Base-by-base conservation (phyloP, 2,797 vertebrate species). In the Chanos chanos region DNA sequence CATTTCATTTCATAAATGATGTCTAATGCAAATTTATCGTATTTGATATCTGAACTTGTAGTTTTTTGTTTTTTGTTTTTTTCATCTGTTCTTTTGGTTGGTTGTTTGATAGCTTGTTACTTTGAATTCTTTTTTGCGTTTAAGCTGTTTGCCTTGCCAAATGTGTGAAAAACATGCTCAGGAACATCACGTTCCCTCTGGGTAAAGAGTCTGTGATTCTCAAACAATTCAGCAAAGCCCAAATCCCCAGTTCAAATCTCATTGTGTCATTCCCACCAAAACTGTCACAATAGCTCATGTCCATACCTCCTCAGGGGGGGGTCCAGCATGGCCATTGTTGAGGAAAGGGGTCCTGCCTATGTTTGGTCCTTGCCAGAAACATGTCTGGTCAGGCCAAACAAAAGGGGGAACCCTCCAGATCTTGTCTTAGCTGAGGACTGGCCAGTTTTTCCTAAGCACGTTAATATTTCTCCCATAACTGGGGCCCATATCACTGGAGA, bases 281-380 rank as follows among this genome's bases (percentile, higher is more conserved):
- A 87, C 87, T 90, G 89, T 90, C 89, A 89, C 86, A 87, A 88
- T 76, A 82, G 83, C 75, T 89, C 86, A 87, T 75, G 87, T 89
- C 87, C 84, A 77, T 77, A 77, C 76, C 81, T 84, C 78, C 80
- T 82, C 64, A 75, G 74, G 84, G 79, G 85, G 88, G 86, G 84
- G 84, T 87, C 77, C 51, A 68, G 71, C 72, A 66, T 75, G 68
- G 70, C 83, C 82, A 89, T 89, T 90, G 88, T 89, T 86, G 77
- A 72, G 73, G 64, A 66, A 71, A 67, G 81, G 80, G 83, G 77
- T 80, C 80, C 76, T 51, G 79, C 75, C 68, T 78, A 61, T 45
- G 43, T 83, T 80, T 62, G 52, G 82, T 81, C 73, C 74, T 77
- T 78, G 83, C 85, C 81, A 83, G 78, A 83, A 80, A 65, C 74